Evolutionary conservation across 2,888 invertebrate species (phyloP).

Genomic region (Pyrocoelia pectoralis): DNA sequence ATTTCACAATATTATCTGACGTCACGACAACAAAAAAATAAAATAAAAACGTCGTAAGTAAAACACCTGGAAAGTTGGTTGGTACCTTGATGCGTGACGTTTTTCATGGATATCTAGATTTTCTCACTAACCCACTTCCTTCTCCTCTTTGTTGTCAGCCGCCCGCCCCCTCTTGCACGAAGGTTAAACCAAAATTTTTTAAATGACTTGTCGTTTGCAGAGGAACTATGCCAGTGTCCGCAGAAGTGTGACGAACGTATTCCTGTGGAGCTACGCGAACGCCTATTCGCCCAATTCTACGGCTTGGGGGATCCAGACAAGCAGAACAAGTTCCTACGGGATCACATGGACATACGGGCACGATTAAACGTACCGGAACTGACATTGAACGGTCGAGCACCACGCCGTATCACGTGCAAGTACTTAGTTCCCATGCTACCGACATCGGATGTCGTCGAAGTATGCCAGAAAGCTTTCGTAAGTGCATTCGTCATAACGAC

Average conservation of each 20-base stretch:
- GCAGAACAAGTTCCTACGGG: constrained; percentile 62
- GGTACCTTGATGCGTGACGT: not conserved
- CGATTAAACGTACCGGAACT: constrained; percentile 56
- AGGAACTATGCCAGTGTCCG: constrained; percentile 63
- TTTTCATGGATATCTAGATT: not conserved
- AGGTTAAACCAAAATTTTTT: too few relatives aligned
- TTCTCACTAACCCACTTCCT: not conserved
- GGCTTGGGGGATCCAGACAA: constrained; percentile 61
- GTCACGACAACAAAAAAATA: not conserved
- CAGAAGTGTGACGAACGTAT: constrained; percentile 64
- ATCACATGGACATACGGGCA: constrained; percentile 62
- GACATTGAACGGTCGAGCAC: constrained; percentile 52
- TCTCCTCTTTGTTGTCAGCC: too few relatives aligned
- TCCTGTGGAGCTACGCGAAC: constrained; percentile 58
- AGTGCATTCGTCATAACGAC: constrained; percentile 65
- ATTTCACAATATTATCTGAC: constrained; percentile 3
- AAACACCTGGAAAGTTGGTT: constrained; percentile 1
- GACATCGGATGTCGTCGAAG: constrained; percentile 56
- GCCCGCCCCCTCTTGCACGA: too few relatives aligned
- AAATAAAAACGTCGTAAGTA: not conserved
- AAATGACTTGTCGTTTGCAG: constrained; percentile 56
- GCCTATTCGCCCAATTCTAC: constrained; percentile 62
- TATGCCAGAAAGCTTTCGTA: constrained; percentile 66
- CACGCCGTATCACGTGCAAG: constrained; percentile 63
- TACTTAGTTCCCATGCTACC: constrained; percentile 60